Conservation (phyloP, 92 coral and sea anemone genomes). For the Metridium senile region DNA sequence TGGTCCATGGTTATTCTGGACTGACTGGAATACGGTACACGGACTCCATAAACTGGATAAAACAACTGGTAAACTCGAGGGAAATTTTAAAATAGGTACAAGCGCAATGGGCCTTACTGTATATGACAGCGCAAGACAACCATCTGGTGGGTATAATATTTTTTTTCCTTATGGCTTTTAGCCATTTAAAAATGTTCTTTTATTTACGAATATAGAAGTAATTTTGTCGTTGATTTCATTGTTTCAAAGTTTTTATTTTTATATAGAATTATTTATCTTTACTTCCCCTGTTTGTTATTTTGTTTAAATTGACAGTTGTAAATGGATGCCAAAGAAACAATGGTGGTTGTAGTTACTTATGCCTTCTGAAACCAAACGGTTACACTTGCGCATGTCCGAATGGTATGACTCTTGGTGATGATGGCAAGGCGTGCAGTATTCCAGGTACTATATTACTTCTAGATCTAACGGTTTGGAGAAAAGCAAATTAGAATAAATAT, state of each 20-base stretch:
- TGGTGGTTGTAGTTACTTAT: conserved; percentile 47
- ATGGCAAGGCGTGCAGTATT: neutral
- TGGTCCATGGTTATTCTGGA: conserved; percentile 36
- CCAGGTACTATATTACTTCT: too few species aligned
- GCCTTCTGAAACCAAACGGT: conserved; percentile 45
- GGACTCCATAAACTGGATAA: conserved; percentile 14
- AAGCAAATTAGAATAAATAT: too few species aligned
- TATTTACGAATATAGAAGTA: too few species aligned
- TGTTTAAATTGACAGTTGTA: neutral
- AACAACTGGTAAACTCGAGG: neutral
- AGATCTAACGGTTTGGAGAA: too few species aligned
- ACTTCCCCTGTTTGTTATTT: neutral
- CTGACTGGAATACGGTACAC: conserved; percentile 23
- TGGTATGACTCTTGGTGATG: neutral
- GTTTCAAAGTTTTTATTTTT: neutral
- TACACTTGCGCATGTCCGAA: conserved; percentile 64
- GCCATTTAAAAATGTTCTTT: too few species aligned
- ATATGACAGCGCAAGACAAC: too few species aligned
- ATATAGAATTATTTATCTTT: neutral
- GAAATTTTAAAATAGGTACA: neutral
- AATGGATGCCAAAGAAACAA: conserved; percentile 22
- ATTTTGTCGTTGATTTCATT: too few species aligned
- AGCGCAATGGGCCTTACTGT: neutral
- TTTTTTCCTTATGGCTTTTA: too few species aligned
- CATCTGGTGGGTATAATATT: too few species aligned